phyloP scores from a whole-genome alignment of 2,888 invertebrate genomes.

The Eumerus sabulonum region DNA sequence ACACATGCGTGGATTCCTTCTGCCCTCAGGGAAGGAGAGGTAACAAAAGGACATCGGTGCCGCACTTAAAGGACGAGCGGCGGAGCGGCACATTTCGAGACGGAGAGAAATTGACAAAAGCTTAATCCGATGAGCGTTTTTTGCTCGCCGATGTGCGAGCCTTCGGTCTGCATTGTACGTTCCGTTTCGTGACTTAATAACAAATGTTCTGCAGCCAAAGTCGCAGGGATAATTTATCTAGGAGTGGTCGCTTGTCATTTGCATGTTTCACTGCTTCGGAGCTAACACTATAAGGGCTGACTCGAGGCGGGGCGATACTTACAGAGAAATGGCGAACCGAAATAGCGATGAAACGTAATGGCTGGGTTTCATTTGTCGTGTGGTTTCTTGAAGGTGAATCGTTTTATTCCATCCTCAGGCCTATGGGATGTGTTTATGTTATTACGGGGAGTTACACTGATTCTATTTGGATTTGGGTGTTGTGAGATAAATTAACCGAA shows the following conservation, averaged over 20 bases:
- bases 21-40: constrained; percentile 6
- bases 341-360: constrained; percentile 23
- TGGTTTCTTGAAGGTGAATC: constrained; percentile 29
- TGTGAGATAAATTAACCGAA: neutral
- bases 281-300: constrained; percentile 23
- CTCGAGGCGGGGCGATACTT: constrained; percentile 13
- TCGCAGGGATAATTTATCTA: constrained; percentile 58
- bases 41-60: no score
- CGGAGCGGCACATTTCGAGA: no score
- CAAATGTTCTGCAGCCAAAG: constrained; percentile 53
- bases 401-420: constrained; percentile 59
- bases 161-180: constrained; percentile 45
- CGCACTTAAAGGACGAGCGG: neutral
- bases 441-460: constrained; percentile 54
- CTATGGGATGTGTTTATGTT: constrained; percentile 51
- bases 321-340: constrained; percentile 1
- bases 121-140: constrained; percentile 24
- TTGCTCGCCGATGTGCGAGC: constrained; percentile 7
- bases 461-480: constrained; percentile 35
- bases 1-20: constrained; percentile 26
- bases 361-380: constrained; percentile 40
- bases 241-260: constrained; percentile 63
- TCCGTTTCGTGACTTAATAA: constrained; percentile 52
- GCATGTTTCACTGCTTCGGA: constrained; percentile 36
- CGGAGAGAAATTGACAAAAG: constrained; percentile 53